These are phyloP conservation scores for Actenoides hombroni DNA, from an alignment of 2,113 vertebrate genomes.

Conservation along the genomic window DNA sequence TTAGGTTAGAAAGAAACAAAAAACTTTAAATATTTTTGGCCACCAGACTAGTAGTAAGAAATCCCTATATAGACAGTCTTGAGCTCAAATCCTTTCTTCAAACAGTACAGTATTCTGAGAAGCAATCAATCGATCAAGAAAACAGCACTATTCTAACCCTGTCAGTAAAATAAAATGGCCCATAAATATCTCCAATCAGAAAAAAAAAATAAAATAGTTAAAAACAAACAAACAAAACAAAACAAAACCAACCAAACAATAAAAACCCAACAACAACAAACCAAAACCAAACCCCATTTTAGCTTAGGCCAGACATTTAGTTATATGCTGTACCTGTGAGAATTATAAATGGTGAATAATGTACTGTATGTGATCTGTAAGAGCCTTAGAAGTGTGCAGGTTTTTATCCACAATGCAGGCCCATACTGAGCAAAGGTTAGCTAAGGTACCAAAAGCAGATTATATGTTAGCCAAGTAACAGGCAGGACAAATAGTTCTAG, in stretches of 20 bases:
- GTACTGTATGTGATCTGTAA: not conserved
- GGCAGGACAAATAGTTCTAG: not conserved
- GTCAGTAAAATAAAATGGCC: not conserved
- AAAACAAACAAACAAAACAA: too few relatives aligned
- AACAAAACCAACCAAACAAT: too few relatives aligned
- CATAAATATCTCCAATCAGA: not conserved
- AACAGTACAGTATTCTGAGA: not conserved
- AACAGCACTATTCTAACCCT: fast-evolving
- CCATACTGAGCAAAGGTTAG: not conserved
- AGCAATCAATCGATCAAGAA: not conserved
- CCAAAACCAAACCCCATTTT: not conserved
- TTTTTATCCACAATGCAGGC: not conserved
- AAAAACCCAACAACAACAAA: too few relatives aligned
- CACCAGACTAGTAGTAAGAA: not conserved
- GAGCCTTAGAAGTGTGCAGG: not conserved
- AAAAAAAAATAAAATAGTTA: not conserved
- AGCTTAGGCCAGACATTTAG: not conserved
- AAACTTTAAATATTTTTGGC: not conserved
- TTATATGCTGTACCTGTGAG: fast-evolving
- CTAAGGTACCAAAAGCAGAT: not conserved
- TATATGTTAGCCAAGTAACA: not conserved
- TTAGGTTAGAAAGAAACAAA: not conserved
- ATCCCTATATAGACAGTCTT: not conserved
- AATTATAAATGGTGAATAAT: not conserved
- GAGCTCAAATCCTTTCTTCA: not conserved